phyloP scores from a whole-genome alignment of 2,888 invertebrate genomes.

The Fragum sueziense region DNA sequence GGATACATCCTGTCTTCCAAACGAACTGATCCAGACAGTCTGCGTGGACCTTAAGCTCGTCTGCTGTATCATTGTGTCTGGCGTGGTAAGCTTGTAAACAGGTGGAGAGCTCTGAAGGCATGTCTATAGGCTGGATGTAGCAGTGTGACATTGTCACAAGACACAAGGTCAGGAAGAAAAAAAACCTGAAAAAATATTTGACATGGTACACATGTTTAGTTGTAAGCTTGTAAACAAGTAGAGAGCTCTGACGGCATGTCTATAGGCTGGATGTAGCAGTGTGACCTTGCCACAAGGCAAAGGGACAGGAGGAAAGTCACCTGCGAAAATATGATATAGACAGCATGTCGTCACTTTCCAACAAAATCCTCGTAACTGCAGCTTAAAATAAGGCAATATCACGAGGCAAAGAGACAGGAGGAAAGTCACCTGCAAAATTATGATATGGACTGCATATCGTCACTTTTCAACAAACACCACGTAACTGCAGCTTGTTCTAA shows the following conservation, averaged over 20 bases:
- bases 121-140: not conserved
- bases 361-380: too few relatives aligned
- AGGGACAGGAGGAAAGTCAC: not conserved
- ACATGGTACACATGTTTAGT: too few relatives aligned
- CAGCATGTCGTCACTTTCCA: too few relatives aligned
- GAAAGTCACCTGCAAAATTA: too few relatives aligned
- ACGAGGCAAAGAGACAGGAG: not conserved
- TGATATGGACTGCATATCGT: too few relatives aligned
- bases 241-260: not conserved
- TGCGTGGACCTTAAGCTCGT: slow-evolving; percentile 16
- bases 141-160: not conserved
- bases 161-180: not conserved
- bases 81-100: not conserved
- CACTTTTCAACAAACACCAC: too few relatives aligned
- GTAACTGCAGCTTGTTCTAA: too few relatives aligned
- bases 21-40: slow-evolving; percentile 37
- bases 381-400: not conserved
- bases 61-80: not conserved
- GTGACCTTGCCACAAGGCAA: not conserved
- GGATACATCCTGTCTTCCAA: slow-evolving; percentile 37
- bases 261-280: not conserved
- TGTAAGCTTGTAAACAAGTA: not conserved
- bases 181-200: too few relatives aligned
- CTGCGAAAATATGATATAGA: too few relatives aligned
- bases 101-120: not conserved